Evolutionary conservation across 2,888 invertebrate species (phyloP), one percentile per base, ranked within the genome.

Genomic region (Brachypterus glaber): DNA sequence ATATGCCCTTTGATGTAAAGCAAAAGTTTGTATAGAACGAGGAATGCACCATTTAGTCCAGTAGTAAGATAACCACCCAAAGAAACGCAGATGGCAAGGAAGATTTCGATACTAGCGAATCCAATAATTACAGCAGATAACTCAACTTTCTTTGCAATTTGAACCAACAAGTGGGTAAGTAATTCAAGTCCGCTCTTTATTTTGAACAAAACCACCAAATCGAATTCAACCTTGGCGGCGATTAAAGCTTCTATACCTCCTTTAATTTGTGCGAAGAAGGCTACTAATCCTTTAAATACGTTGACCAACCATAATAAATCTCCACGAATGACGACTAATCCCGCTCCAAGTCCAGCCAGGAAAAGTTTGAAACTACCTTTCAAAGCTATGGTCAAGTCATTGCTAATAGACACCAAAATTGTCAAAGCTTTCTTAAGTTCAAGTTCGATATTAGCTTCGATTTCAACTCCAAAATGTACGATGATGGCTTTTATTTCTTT

Each of bases 191-290:
- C 7, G 8, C 8, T 13, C 12, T 27, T 27, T 4, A 4, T 13
- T 5, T 11, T 5, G 12, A 27, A 11, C 11, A 4, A 9, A 27
- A 27, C 27, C 27, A 27, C 17, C 5, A 51, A 18, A 15, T 52
- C 39, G 3, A 52, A 29, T 27, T 31, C 13, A 2, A 51, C 41
- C 11, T 32, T 34, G 7, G 46, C 47, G 29, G 34, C 35, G 13
- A 51, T 30, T 9, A 52, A 26, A 29, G 37, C 43, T 4, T 14
- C 29, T 5, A 51, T 13, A n/a, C 49, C 50, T 8, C 49, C 51
- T n/a, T 17, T 7, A 14, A 47, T 43, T 9, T 29, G 12, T 8
- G 30, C 35, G 4, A 47, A 4, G 8, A 49, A 14, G 12, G 26
- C 7, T 12, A n/a, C 43, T 3, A 52, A 12, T 5, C 49, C 50